These are phyloP conservation scores for Litoditis marina DNA, from an alignment of 2,888 invertebrate genomes.

Conservation along the genomic window DNA sequence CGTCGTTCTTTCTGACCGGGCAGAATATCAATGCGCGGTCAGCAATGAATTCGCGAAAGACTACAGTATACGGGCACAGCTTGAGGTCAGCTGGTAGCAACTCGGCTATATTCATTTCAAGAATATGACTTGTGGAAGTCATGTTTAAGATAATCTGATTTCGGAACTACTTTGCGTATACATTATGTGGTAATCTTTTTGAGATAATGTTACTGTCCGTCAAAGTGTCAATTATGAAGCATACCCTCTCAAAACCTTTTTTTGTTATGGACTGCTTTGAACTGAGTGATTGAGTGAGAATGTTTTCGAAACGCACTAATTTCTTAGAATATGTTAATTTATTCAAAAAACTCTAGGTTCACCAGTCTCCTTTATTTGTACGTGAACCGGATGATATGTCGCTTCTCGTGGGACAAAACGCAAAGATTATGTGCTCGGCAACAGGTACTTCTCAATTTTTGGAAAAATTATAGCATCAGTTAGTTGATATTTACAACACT, in stretches of 20 bases:
- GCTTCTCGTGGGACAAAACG: slow-evolving; percentile 37
- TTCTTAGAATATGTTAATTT: too few species aligned
- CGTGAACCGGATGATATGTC: slow-evolving; percentile 37
- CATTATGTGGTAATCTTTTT: background rate
- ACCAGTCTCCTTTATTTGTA: slow-evolving; percentile 34
- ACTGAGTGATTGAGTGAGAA: too few species aligned
- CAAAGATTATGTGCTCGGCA: slow-evolving; percentile 40
- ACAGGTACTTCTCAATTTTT: slow-evolving; percentile 18
- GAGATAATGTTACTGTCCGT: background rate
- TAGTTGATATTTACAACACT: too few species aligned
- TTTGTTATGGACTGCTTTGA: too few species aligned
- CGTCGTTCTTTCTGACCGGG: slow-evolving; percentile 26
- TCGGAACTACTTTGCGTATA: too few species aligned
- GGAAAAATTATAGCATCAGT: too few species aligned
- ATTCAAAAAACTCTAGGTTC: too few species aligned
- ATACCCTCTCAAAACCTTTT: too few species aligned
- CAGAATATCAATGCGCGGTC: slow-evolving; percentile 41
- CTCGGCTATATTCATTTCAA: background rate
- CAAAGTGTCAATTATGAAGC: too few species aligned
- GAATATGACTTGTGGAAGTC: too few species aligned
- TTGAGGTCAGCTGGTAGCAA: slow-evolving; percentile 1
- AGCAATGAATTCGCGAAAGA: slow-evolving; percentile 37
- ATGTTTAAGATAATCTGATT: too few species aligned
- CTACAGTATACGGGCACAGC: slow-evolving; percentile 15
- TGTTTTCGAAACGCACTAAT: too few species aligned